A percentile compares a stretch with the other conserved stretches of the same genome.
These are phyloP conservation scores for Branchinecta lynchi DNA, from an alignment of 1,140 invertebrate species.

Conservation along the genomic window DNA sequence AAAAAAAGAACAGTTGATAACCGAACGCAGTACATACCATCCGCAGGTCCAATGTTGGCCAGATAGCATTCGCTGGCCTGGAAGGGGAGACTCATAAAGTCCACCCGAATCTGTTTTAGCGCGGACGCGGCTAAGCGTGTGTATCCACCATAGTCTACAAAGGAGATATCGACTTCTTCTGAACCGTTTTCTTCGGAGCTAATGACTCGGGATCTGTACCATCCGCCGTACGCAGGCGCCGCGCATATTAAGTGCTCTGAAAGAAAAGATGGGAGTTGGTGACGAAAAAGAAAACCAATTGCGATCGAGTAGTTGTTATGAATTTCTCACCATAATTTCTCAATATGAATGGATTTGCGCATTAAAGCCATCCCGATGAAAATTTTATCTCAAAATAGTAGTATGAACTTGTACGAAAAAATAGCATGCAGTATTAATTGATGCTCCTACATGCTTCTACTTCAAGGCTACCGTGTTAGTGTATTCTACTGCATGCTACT, in stretches of 20 bases:
- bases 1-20: no score
- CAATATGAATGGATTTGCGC: no score
- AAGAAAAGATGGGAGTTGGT: slow-evolving; percentile 25
- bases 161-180: slow-evolving; percentile 49
- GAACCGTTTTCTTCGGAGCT: slow-evolving; percentile 39
- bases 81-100: slow-evolving; percentile 84
- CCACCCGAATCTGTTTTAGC: slow-evolving; percentile 70
- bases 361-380: no score
- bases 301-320: no score
- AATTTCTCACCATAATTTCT: no score
- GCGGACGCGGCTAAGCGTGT: slow-evolving; percentile 50
- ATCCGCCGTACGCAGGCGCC: slow-evolving; percentile 58
- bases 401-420: no score
- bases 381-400: no score
- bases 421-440: no score
- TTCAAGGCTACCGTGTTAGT: no score
- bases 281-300: slow-evolving; percentile 15
- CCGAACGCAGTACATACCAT: slow-evolving; percentile 42
- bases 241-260: slow-evolving; percentile 72
- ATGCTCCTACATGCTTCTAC: no score
- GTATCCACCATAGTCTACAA: slow-evolving; percentile 89
- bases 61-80: slow-evolving; percentile 87
- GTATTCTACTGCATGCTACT: no score
- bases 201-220: slow-evolving; percentile 76
- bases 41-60: slow-evolving; percentile 65